Evolutionary conservation across 2,113 vertebrate species (phyloP), one percentile per base, ranked within the genome.

Genomic region (Ascaphus truei): DNA sequence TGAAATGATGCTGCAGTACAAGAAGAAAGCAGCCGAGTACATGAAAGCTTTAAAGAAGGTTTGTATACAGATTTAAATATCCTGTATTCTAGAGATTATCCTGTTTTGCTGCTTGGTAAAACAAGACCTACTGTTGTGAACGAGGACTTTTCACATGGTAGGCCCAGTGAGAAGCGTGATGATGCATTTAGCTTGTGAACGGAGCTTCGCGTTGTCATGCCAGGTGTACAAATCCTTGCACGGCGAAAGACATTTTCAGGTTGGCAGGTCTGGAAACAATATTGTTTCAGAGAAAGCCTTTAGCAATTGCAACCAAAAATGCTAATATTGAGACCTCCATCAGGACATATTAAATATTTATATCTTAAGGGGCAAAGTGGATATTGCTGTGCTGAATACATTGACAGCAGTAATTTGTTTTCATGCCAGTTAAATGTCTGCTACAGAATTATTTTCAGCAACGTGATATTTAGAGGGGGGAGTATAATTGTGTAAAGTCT

Each of bases 1-100:
- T 0, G 93, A 94, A 72, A 93, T 85, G 62, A 95, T 98, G 96
- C 84, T 98, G 53, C 89, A 85, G 59, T 95, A 95, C 86, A 98
- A 98, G 84, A 95, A 92, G 71, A 94, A 89, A 62, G 94, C 96
- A 0, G 86, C 89, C 18, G 83, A 87, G n/a, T 99, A 94, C 52
- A 80, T 99, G 72, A 84, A 82, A 37, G 81, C 87, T 20, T 75
- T 98, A 73, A 91, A 83, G 80, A 96, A 93, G 94, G 97, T 98
- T 73, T 69, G 92, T 80, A 39, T 73, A 27, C n/a, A 52, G 11
- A 10, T 7, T n/a, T 15, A 36, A 6, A n/a, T 5, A 5, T 37
- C n/a, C 9, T 16, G 1, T 20, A 1, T 34, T 31, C 18, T 7
- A 30, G 27, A 31, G 36, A 20, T 57, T 67, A 56, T 56, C 34